These are phyloP conservation scores for Synaphobranchus kaupii DNA, from an alignment of 2,797 vertebrate genomes.

Conservation along the genomic window DNA sequence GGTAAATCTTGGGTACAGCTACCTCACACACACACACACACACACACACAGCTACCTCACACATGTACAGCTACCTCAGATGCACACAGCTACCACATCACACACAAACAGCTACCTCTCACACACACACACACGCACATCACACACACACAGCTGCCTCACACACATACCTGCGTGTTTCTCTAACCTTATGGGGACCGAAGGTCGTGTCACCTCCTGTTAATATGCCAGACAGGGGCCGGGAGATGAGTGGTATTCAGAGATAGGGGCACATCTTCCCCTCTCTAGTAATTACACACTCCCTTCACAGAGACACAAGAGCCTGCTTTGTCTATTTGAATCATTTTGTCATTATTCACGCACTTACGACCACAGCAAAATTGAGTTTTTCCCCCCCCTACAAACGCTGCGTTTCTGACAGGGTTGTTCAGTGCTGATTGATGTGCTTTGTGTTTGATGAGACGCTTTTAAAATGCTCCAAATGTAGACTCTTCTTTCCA, in stretches of 20 bases:
- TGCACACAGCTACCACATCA: neutral
- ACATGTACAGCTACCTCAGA: no score
- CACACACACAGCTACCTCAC: no score
- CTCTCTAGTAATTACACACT: constrained; percentile 1
- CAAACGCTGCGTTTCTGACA: neutral
- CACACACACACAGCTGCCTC: no score
- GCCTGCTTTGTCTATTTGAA: neutral
- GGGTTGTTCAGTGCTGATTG: neutral
- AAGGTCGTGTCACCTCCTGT: no score
- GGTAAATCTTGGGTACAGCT: neutral
- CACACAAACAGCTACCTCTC: no score
- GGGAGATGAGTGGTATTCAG: neutral
- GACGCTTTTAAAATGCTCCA: neutral
- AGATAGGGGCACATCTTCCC: neutral
- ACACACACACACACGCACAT: no score
- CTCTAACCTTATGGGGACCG: no score
- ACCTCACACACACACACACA: no score
- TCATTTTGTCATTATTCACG: constrained; percentile 16
- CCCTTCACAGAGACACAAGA: neutral
- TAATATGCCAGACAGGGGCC: neutral
- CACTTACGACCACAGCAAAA: neutral
- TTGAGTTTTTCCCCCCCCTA: neutral
- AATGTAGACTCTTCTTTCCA: neutral
- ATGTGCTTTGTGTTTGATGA: constrained; percentile 3
- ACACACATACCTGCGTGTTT: no score